Conservation (phyloP, 1,140 invertebrate species). For the Hylaeus volcanicus region DNA sequence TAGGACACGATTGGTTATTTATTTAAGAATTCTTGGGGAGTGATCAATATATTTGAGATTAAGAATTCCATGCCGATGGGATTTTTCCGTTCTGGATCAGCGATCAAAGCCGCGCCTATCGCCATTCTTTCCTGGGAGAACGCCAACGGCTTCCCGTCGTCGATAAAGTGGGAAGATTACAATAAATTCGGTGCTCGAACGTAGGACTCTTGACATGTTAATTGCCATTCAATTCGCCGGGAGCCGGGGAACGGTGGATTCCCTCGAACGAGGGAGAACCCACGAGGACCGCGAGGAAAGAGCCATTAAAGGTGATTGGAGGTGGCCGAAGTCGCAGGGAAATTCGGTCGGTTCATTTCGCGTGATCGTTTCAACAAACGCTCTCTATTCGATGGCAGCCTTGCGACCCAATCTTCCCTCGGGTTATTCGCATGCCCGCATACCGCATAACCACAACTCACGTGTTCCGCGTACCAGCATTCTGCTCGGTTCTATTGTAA, state of each 20-base stretch:
- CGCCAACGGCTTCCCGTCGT: background rate
- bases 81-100: too few relatives aligned
- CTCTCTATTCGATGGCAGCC: constrained; percentile 5
- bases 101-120: too few relatives aligned
- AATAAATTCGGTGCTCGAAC: background rate
- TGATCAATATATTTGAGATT: too few relatives aligned
- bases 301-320: constrained; percentile 19
- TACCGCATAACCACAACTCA: constrained; percentile 45
- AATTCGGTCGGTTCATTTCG: constrained; percentile 38
- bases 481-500: constrained; percentile 10
- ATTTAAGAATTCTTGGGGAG: too few relatives aligned
- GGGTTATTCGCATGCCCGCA: constrained; percentile 38
- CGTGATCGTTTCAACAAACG: constrained; percentile 37
- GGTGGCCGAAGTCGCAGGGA: background rate
- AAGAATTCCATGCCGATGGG: too few relatives aligned
- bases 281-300: constrained; percentile 1
- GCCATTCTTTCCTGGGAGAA: background rate
- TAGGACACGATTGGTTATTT: too few relatives aligned
- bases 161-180: background rate
- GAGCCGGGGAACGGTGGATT: background rate
- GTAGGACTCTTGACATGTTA: background rate
- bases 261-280: background rate
- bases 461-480: constrained; percentile 30
- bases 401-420: constrained; percentile 26
- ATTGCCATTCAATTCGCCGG: background rate